Evolutionary conservation across 2,113 vertebrate genomes (phyloP), one percentile per base, ranked within the genome.

Genomic region (Tyrannus savana): DNA sequence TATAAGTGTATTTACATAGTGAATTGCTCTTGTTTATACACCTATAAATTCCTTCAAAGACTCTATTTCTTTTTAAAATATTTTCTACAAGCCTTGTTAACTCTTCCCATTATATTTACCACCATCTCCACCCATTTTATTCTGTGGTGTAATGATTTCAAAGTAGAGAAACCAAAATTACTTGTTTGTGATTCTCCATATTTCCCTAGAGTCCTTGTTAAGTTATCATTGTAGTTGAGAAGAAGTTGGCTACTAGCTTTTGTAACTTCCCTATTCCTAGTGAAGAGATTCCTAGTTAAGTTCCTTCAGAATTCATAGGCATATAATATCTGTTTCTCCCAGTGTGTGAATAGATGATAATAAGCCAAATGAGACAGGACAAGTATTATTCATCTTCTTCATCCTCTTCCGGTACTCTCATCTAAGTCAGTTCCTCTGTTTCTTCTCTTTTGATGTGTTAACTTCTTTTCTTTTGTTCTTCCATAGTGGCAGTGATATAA

Each of bases 341-440:
- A 50, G 39, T 24, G 3, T 50, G 5, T 46, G 73, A 76, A 39
- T 4, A 79, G 41, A 60, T 31, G 7, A 2, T 47, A 63, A 55
- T 37, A 80, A 80, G 31, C 1, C 1, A 6, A 77, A 69, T 12
- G 42, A 69, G 18, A 55, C 4, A 42, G 14, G 5, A 50, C 52
- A 9, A 49, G 19, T 35, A 56, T 3, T 27, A 35, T 60, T 69
- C 4, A 73, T 60, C 22, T 7, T 44, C 6, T 71, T 66, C 53
- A 31, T 28, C 10, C 67, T 84, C 68, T 89, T 8, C 5, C 0
- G 0, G 7, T 58, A 30, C 62, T 64, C 2, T 80, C 4, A 19
- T 76, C 7, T 41, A 85, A 72, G 9, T 56, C n/a, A 42, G 14
- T 81, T 58, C 30, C 12, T 58, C 50, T 28, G 25, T 27, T 52